These are phyloP conservation scores for Acleris emargana DNA, from an alignment of 2,888 invertebrate genomes.

Conservation along the genomic window DNA sequence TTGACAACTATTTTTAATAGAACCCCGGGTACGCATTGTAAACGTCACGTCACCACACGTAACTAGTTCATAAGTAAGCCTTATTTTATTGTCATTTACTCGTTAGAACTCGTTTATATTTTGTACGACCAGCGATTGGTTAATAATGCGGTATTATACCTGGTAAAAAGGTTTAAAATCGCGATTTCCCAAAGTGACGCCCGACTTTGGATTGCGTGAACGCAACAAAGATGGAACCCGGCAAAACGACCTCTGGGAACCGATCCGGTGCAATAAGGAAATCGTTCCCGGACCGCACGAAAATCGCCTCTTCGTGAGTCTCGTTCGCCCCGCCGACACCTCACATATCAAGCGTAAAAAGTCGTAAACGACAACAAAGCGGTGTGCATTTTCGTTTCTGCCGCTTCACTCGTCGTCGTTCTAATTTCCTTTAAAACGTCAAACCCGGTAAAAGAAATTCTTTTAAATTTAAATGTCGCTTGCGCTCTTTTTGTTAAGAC, in stretches of 20 bases:
- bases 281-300: constrained; percentile 69
- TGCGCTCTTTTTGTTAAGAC: constrained; percentile 39
- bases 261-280: constrained; percentile 74
- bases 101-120: constrained; percentile 2
- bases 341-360: constrained; percentile 21
- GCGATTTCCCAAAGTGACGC: constrained; percentile 12
- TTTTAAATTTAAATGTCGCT: constrained; percentile 6
- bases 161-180: constrained; percentile 14
- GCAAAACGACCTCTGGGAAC: constrained; percentile 67
- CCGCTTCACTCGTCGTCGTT: background rate
- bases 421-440: background rate
- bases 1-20: too few species aligned
- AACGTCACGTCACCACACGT: too few species aligned
- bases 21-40: too few species aligned
- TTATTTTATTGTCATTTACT: too few species aligned
- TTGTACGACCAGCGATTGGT: background rate
- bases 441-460: background rate
- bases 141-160: constrained; percentile 6
- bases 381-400: background rate
- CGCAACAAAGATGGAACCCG: constrained; percentile 59
- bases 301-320: constrained; percentile 71
- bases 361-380: constrained; percentile 24
- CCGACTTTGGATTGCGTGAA: constrained; percentile 52
- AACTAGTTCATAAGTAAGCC: too few species aligned
- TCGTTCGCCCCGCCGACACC: constrained; percentile 42